Percentiles rank a stretch among this genome's conserved stretches.
phyloP scores from a whole-genome alignment of 1,140 invertebrate species.

The Lepidurus couesii region DNA sequence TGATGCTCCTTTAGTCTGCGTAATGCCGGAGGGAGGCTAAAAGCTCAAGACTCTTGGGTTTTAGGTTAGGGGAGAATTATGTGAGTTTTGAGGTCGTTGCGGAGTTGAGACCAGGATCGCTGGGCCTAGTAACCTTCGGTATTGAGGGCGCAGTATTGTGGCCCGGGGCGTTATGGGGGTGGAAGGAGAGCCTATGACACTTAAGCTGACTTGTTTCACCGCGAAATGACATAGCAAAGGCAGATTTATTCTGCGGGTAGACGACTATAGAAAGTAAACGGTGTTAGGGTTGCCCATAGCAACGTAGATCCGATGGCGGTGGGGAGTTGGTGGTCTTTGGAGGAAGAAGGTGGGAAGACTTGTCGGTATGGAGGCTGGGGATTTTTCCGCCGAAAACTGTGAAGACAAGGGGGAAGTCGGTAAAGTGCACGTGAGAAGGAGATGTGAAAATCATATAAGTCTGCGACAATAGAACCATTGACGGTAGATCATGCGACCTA shows the following conservation, averaged over 20 bases:
- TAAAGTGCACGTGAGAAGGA: slow-evolving; percentile 8
- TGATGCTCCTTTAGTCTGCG: no score
- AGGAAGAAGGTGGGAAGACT: not conserved
- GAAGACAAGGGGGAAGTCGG: not conserved
- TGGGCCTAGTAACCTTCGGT: not conserved
- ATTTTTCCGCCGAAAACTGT: not conserved
- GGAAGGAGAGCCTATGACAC: not conserved
- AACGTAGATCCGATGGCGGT: not conserved
- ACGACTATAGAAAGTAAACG: not conserved
- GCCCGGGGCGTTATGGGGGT: not conserved
- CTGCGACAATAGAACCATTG: slow-evolving; percentile 18
- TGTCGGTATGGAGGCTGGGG: not conserved
- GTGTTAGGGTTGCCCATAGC: slow-evolving; percentile 2
- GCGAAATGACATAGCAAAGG: not conserved
- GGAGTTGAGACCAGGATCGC: not conserved
- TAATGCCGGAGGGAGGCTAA: no score
- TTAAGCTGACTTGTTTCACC: not conserved
- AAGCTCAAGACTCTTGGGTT: no score
- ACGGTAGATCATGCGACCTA: slow-evolving; percentile 10
- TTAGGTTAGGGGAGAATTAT: no score
- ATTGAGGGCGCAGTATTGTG: not conserved
- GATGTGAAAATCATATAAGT: slow-evolving; percentile 4
- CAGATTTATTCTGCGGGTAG: not conserved
- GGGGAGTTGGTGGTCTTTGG: not conserved
- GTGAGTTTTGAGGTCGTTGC: no score